Base-by-base conservation (phyloP, 1,140 invertebrate genomes). In the Euglossa dilemma region DNA sequence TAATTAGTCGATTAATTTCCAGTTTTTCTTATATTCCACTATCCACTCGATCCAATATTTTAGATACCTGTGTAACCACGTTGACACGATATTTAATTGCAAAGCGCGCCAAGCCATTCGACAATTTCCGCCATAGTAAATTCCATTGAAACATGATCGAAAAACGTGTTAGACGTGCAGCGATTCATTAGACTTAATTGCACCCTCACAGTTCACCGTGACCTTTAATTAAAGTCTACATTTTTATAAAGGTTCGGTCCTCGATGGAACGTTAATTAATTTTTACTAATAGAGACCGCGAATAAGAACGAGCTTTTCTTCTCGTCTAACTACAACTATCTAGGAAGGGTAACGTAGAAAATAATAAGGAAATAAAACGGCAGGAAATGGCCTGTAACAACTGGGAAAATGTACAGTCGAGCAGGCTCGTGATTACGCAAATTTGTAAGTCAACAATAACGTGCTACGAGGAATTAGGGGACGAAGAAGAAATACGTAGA, bases 381-480 rank as follows among this genome's bases (percentile, higher is more conserved):
- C 8, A 14, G 12, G 36, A 23, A 52, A 7, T 11, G 6, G 0
- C 0, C 6, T 20, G 0, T 43, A 20, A 43, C 9, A 0, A 64
- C 23, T 23, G 36, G 28, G 20, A 9, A 43, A 64, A 7, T 14
- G 14, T n/a, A 20, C 4, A 2, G 16, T 16, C 12, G 16, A 16
- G 63, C 3, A 0, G 23, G 43, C 11, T 36, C 43, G 16, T 5
- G 18, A 64, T 70, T 50, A 70, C 25, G 12, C 25, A 6, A 20
- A 28, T 50, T 52, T 36, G 50, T 12, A 71, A 23, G 25, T 36
- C 6, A 23, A 71, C 12, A 18, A 9, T 6, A 6, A 66, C 6
- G 6, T 11, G n/a, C 12, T 25, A n/a, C n/a, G 16, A 47, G 12
- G 52, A 79, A 64, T 76, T 20, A 36, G 59, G 74, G 77, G 67